A percentile compares a stretch with the other conserved stretches of the same genome.
These are phyloP conservation scores for Turritopsis rubra DNA, from an alignment of 30 jellyfish, hydroid and myxozoan species.

Conservation along the genomic window DNA sequence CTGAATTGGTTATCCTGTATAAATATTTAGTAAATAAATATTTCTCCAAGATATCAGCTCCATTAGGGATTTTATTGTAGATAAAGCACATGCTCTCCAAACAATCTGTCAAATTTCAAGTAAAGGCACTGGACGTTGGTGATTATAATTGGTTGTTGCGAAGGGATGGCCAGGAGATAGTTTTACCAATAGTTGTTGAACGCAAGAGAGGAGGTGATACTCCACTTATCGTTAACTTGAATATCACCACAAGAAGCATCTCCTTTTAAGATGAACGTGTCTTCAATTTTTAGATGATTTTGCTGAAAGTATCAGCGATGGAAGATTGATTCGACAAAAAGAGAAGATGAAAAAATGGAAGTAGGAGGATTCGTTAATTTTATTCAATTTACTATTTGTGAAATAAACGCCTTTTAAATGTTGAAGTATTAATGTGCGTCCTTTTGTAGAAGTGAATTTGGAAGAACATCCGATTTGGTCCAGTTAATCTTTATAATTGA, in stretches of 20 bases:
- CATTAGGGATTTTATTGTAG: not conserved
- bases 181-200: not conserved
- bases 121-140: not conserved
- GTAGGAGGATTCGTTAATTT: not conserved
- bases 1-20: too few species aligned
- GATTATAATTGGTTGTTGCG: not conserved
- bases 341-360: constrained; percentile 3
- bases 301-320: constrained; percentile 11
- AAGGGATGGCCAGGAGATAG: not conserved
- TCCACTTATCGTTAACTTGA: not conserved
- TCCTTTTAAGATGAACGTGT: not conserved
- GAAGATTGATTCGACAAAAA: not conserved
- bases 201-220: not conserved
- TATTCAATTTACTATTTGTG: too few species aligned
- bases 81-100: not conserved
- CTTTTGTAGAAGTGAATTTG: not conserved
- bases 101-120: not conserved
- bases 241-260: not conserved
- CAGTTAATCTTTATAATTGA: not conserved
- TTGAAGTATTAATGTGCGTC: not conserved
- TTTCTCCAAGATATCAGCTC: too few species aligned
- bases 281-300: not conserved
- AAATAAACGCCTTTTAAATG: not conserved
- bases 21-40: too few species aligned
- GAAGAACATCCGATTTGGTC: not conserved